Evolutionary conservation across 1,140 invertebrate species (phyloP).

Genomic region (Drosophila equinoxialis): DNA sequence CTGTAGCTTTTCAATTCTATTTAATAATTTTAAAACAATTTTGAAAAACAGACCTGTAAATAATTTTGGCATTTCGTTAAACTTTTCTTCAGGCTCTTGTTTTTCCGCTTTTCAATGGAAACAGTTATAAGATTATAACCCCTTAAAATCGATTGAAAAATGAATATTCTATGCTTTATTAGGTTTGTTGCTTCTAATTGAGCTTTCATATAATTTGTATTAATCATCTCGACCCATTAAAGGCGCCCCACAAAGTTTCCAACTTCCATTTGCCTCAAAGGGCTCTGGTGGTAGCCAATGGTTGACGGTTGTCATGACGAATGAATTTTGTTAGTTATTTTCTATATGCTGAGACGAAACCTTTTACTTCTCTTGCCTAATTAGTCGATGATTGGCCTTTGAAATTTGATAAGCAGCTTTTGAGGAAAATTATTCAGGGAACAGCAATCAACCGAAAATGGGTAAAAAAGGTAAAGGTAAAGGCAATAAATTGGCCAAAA

Average conservation of each 20-base stretch:
- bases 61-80: too few relatives aligned
- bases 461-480: conserved; percentile 88
- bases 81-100: too few relatives aligned
- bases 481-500: conserved; percentile 89
- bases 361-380: conserved; percentile 36
- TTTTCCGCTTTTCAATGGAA: too few relatives aligned
- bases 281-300: conserved; percentile 1
- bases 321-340: conserved; percentile 39
- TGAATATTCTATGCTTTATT: too few relatives aligned
- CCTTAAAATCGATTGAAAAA: too few relatives aligned
- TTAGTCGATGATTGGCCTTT: conserved; percentile 54
- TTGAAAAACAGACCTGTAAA: too few relatives aligned
- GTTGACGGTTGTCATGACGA: conserved; percentile 24
- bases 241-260: neutral
- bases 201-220: too few relatives aligned
- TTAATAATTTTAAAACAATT: too few relatives aligned
- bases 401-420: conserved; percentile 62
- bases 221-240: neutral
- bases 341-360: conserved; percentile 13
- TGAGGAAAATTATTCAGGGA: conserved; percentile 16
- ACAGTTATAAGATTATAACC: too few relatives aligned
- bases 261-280: neutral
- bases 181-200: too few relatives aligned
- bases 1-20: too few relatives aligned
- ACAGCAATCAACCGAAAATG: conserved; percentile 79